Percentiles rank a stretch among this genome's conserved stretches.
These are phyloP conservation scores for Cinclus cinclus DNA, from an alignment of 2,113 vertebrate species.

Conservation along the genomic window DNA sequence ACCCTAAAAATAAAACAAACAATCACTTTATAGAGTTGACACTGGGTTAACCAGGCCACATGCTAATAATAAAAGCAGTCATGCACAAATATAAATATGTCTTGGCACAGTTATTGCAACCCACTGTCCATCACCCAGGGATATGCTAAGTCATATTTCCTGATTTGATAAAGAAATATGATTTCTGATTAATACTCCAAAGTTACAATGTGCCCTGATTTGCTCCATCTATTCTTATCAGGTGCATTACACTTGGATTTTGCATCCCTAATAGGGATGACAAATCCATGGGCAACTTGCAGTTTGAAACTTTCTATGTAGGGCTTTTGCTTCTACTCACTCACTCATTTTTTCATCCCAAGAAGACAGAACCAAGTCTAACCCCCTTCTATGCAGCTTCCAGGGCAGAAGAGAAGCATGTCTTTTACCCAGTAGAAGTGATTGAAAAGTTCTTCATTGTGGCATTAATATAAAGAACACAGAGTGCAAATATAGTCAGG, in stretches of 20 bases:
- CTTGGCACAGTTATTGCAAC: not conserved
- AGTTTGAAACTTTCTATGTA: not conserved
- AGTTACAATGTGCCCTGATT: not conserved
- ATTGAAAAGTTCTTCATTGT: not conserved
- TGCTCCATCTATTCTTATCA: not conserved
- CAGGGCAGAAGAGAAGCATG: not conserved
- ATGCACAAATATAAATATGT: not conserved
- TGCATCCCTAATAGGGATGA: not conserved
- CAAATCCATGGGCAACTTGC: not conserved
- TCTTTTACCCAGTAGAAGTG: not conserved
- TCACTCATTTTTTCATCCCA: not conserved
- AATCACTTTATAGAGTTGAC: not conserved
- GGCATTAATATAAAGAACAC: not conserved
- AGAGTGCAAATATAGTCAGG: not conserved
- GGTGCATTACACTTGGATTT: not conserved
- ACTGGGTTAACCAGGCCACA: not conserved
- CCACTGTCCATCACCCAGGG: not conserved
- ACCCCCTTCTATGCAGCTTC: not conserved
- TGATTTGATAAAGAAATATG: not conserved
- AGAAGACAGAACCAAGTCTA: not conserved
- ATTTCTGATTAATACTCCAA: not conserved
- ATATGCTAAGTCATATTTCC: not conserved
- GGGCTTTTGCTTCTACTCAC: not conserved
- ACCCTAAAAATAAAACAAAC: slow-evolving; percentile 80
- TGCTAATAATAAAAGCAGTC: not conserved